Percentiles rank a stretch among this genome's conserved stretches.
These are phyloP conservation scores for Manduca sexta DNA, from an alignment of 1,140 invertebrate genomes.

Conservation along the genomic window DNA sequence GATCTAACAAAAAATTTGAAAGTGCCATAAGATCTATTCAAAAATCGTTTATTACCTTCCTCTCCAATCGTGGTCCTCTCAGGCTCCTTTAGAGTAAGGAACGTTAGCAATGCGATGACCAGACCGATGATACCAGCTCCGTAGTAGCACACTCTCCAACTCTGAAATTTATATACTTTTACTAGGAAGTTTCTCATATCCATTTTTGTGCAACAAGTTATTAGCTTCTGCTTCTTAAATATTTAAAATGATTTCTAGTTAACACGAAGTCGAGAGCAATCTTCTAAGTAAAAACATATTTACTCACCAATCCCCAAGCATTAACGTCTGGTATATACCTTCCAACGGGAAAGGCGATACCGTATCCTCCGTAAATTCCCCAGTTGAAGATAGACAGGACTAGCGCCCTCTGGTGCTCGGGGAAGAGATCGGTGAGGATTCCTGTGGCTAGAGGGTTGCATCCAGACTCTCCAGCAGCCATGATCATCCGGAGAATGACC, in stretches of 20 bases:
- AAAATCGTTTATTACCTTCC: too few relatives aligned
- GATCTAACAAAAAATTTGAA: too few relatives aligned
- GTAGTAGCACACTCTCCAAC: conserved; percentile 92
- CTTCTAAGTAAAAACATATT: too few relatives aligned
- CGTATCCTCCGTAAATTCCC: conserved; percentile 96
- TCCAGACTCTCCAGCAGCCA: conserved; percentile 90
- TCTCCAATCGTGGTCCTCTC: conserved; percentile 82
- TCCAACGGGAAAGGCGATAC: conserved; percentile 92
- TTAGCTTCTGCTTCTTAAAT: too few relatives aligned
- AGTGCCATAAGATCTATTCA: too few relatives aligned
- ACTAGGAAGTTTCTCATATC: too few relatives aligned
- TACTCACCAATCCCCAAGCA: conserved; percentile 81
- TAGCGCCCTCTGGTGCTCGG: conserved; percentile 85
- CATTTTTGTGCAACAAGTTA: too few relatives aligned
- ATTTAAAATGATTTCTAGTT: too few relatives aligned
- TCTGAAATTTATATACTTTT: conserved; percentile 67
- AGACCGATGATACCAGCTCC: conserved; percentile 87
- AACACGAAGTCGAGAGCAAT: too few relatives aligned
- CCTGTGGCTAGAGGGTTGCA: conserved; percentile 92
- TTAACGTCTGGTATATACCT: conserved; percentile 88
- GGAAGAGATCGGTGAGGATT: conserved; percentile 89
- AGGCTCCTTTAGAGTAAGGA: conserved; percentile 86
- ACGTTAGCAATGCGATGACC: conserved; percentile 81
- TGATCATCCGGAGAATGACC: conserved; percentile 87
- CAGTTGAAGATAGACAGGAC: conserved; percentile 96